These are phyloP conservation scores for Meles meles DNA, from an alignment of 2,113 vertebrate genomes.

Conservation along the genomic window DNA sequence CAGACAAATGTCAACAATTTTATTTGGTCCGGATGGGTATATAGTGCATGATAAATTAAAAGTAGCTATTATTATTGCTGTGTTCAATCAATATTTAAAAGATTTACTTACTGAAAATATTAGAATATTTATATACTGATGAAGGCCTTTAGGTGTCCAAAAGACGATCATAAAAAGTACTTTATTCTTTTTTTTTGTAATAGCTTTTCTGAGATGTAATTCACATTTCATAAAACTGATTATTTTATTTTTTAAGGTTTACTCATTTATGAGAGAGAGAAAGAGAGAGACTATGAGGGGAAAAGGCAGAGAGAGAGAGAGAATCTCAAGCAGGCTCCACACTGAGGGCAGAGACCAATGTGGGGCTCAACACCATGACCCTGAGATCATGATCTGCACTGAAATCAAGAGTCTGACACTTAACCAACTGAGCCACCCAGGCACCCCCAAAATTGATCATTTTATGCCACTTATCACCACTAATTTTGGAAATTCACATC, in stretches of 20 bases:
- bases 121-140: background rate
- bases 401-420: background rate
- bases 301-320: background rate
- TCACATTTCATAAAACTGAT: background rate
- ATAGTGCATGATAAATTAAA: background rate
- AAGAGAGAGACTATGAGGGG: background rate
- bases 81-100: constrained; percentile 29
- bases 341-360: background rate
- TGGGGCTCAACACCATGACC: background rate
- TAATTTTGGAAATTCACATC: background rate
- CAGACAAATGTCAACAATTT: background rate
- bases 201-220: background rate
- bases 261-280: background rate
- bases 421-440: background rate
- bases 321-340: background rate
- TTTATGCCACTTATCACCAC: background rate
- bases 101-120: background rate
- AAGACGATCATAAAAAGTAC: background rate
- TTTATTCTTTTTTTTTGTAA: background rate
- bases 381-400: background rate
- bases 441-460: background rate
- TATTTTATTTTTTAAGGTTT: background rate
- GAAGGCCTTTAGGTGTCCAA: background rate
- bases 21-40: background rate
- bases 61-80: background rate